phyloP scores from a whole-genome alignment of 2,113 vertebrate genomes.

The Tauraco erythrolophus region DNA sequence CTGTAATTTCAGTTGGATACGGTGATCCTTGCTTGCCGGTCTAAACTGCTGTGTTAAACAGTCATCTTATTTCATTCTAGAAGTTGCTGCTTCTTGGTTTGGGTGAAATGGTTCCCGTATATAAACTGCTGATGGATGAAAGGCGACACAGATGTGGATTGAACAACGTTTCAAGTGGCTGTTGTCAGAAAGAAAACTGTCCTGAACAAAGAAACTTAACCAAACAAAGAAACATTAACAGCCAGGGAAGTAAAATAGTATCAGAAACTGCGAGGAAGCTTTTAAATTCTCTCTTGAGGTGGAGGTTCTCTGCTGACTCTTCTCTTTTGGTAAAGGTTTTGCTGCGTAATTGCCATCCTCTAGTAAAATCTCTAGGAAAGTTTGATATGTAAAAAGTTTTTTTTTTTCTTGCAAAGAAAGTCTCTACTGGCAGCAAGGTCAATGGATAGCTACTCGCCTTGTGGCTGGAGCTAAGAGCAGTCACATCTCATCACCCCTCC shows the following conservation, averaged over 20 bases:
- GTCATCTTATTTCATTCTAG: background rate
- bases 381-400: background rate
- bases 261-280: background rate
- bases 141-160: background rate
- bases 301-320: background rate
- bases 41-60: constrained; percentile 5
- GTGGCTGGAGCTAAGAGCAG: background rate
- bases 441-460: background rate
- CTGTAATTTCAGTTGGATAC: constrained; percentile 65
- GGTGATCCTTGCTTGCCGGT: background rate
- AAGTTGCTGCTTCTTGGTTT: constrained; percentile 10
- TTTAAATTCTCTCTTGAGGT: background rate
- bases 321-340: background rate
- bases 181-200: background rate
- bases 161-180: background rate
- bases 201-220: background rate
- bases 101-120: background rate
- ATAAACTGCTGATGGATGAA: background rate
- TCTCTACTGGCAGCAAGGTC: background rate
- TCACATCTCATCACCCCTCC: background rate
- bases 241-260: background rate
- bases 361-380: background rate
- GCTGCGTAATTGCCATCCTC: background rate
- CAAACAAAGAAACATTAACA: background rate
- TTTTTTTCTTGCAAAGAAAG: background rate